These are phyloP conservation scores for Heterochromis multidens DNA, from an alignment of 2,113 vertebrate genomes.

Conservation along the genomic window DNA sequence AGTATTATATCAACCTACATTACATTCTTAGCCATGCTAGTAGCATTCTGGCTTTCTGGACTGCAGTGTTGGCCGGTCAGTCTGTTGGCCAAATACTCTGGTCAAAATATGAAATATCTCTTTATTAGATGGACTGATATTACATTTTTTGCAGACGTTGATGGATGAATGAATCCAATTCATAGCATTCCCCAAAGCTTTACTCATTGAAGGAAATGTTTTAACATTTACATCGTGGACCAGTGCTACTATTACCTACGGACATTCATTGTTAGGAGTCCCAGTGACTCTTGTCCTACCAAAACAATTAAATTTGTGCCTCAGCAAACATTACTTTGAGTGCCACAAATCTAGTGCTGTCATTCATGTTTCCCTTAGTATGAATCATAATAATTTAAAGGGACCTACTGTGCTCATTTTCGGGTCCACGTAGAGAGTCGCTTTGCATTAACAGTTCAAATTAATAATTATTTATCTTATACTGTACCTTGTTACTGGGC, in stretches of 20 bases:
- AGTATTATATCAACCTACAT: not conserved
- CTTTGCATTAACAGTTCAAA: not conserved
- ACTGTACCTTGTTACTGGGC: not conserved
- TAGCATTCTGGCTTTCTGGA: not conserved
- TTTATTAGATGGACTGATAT: not conserved
- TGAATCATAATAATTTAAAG: not conserved
- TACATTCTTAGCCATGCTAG: not conserved
- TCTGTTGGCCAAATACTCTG: rapidly evolving
- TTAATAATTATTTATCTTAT: not conserved
- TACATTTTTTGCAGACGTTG: not conserved
- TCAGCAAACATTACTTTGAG: not conserved
- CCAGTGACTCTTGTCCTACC: not conserved
- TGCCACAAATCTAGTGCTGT: not conserved
- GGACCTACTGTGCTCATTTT: not conserved
- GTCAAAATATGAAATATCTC: not conserved
- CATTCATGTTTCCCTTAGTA: not conserved
- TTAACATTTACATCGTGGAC: too few species aligned
- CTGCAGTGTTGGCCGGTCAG: not conserved
- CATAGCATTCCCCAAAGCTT: too few species aligned
- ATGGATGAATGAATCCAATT: not conserved
- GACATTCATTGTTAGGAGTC: not conserved
- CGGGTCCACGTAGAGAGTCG: not conserved
- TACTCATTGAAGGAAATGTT: too few species aligned
- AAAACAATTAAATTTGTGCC: not conserved
- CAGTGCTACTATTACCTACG: not conserved